Percentiles rank a stretch among this genome's conserved stretches.
These are phyloP conservation scores for Phasianus colchicus DNA, from an alignment of 2,113 vertebrate species.

Conservation along the genomic window DNA sequence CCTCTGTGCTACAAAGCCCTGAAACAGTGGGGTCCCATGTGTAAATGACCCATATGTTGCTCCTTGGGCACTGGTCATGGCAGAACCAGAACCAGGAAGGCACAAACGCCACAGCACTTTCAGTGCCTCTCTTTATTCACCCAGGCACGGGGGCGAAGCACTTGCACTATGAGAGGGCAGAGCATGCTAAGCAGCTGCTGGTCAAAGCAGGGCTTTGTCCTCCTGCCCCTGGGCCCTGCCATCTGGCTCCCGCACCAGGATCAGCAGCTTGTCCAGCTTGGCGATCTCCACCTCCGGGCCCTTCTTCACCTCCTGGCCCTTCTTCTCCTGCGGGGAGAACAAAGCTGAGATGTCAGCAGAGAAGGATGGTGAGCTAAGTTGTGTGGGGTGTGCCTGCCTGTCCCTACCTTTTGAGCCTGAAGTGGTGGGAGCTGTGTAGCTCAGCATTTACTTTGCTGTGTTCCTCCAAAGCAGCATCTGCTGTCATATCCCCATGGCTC, in stretches of 20 bases:
- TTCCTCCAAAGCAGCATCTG: neutral
- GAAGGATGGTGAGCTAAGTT: neutral
- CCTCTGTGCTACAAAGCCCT: neutral
- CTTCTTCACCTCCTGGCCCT: conserved; percentile 86
- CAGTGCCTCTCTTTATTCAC: conserved; percentile 19
- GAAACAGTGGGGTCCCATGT: neutral
- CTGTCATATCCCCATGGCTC: rapidly evolving
- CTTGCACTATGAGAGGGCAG: neutral
- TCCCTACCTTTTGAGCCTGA: neutral
- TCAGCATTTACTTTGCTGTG: neutral
- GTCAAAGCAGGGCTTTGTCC: neutral
- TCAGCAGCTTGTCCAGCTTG: conserved; percentile 94
- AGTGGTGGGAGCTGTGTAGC: neutral
- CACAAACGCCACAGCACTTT: rapidly evolving
- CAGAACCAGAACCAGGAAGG: neutral
- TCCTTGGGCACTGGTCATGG: neutral
- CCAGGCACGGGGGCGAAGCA: neutral
- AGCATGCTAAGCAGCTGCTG: neutral
- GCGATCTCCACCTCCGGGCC: conserved; percentile 87
- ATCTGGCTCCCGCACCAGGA: conserved; percentile 80
- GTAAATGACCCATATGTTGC: rapidly evolving
- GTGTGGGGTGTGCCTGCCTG: neutral
- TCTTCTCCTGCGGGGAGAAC: conserved; percentile 82
- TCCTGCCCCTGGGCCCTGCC: neutral
- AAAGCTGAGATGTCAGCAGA: neutral